These are phyloP conservation scores for Ernsta delagoae DNA, from an alignment of 2,888 invertebrate species.

Conservation along the genomic window DNA sequence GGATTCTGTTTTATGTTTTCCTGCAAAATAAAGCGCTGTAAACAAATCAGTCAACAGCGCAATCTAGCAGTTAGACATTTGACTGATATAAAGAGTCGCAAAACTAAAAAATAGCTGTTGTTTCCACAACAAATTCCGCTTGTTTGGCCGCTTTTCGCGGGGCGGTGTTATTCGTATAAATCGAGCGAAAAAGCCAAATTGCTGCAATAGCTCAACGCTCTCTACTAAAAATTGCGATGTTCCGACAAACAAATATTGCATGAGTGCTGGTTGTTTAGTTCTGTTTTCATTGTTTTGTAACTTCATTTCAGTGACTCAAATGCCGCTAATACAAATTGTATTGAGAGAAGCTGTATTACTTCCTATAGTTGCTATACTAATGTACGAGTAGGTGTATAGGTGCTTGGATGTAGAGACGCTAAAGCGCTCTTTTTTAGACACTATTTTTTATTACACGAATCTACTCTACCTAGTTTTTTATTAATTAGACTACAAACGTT, in stretches of 20 bases:
- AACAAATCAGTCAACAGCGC: constrained; percentile 57
- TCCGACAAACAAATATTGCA: constrained; percentile 72
- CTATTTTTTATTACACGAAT: no score
- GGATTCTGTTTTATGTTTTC: constrained; percentile 23
- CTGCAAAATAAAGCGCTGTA: constrained; percentile 42
- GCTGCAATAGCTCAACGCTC: constrained; percentile 73
- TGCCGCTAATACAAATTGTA: constrained; percentile 39
- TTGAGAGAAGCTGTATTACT: not conserved
- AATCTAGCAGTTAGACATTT: constrained; percentile 62
- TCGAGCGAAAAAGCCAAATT: constrained; percentile 79
- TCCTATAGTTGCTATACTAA: no score
- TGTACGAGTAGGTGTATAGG: no score
- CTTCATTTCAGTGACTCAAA: constrained; percentile 48
- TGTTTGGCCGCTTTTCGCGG: constrained; percentile 79
- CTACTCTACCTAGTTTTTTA: no score
- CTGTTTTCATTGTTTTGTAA: constrained; percentile 61
- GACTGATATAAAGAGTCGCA: constrained; percentile 72
- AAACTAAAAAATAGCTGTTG: constrained; percentile 70
- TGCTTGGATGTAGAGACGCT: no score
- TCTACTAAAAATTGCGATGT: constrained; percentile 77
- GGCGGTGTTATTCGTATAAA: constrained; percentile 78
- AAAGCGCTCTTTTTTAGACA: no score
- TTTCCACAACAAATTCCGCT: constrained; percentile 74
- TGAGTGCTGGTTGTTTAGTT: constrained; percentile 60
- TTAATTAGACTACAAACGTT: no score